These are phyloP conservation scores for Acholoe squamosa DNA, from an alignment of 2,888 invertebrate species.

Conservation along the genomic window DNA sequence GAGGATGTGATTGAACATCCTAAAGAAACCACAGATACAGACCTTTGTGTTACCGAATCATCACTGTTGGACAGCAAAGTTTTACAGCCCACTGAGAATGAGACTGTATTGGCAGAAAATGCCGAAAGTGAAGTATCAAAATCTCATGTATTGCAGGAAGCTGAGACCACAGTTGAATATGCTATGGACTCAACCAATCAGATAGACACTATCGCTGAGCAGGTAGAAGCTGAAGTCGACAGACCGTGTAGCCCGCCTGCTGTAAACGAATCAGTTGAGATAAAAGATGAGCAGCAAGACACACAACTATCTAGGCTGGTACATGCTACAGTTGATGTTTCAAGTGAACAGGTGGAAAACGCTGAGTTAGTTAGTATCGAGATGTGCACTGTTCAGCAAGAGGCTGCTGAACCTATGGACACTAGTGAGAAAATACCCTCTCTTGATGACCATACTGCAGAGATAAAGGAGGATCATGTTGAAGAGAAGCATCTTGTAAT, in stretches of 20 bases:
- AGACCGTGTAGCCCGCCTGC: not conserved
- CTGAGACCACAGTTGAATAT: too few relatives aligned
- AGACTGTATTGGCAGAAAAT: too few relatives aligned
- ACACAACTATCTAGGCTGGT: not conserved
- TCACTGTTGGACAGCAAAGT: too few relatives aligned
- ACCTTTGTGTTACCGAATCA: too few relatives aligned
- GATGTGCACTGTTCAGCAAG: not conserved
- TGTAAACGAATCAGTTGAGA: not conserved
- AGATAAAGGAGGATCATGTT: not conserved
- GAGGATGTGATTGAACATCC: too few relatives aligned
- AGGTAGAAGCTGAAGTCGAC: not conserved
- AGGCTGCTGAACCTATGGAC: not conserved
- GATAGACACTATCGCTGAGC: not conserved
- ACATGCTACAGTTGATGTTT: not conserved
- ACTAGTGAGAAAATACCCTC: not conserved
- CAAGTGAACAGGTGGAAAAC: not conserved
- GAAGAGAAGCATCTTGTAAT: not conserved
- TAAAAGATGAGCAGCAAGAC: not conserved
- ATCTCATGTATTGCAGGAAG: too few relatives aligned
- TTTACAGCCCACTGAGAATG: too few relatives aligned
- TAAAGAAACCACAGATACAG: too few relatives aligned
- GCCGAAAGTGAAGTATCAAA: too few relatives aligned
- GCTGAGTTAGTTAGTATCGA: not conserved
- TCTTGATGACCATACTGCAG: not conserved
- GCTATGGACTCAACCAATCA: not conserved